phyloP scores from a whole-genome alignment of 35 echinoderm and acorn worm genomes.

The Lytechinus variegatus region DNA sequence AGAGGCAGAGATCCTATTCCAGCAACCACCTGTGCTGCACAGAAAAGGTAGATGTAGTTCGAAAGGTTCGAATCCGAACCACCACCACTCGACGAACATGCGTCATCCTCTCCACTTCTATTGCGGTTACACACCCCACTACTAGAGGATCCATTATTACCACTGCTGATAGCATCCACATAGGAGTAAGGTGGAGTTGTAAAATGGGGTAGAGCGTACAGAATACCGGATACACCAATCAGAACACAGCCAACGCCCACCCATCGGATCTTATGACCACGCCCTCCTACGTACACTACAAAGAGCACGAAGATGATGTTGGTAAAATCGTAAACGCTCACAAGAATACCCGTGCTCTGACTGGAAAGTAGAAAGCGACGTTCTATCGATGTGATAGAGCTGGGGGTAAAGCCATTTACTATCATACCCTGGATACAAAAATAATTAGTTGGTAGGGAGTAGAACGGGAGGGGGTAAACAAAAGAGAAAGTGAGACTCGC shows the following conservation, averaged over 20 bases:
- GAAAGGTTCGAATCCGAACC: constrained; percentile 18
- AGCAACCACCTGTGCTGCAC: constrained; percentile 70
- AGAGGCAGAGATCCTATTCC: constrained; percentile 74
- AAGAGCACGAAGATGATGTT: constrained; percentile 67
- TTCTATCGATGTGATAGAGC: constrained; percentile 72
- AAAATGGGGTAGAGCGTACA: constrained; percentile 84
- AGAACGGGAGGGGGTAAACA: not conserved
- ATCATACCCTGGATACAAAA: constrained; percentile 66
- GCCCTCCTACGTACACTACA: constrained; percentile 78
- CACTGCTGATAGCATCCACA: not conserved
- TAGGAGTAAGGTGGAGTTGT: constrained; percentile 59
- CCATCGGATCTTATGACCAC: constrained; percentile 82
- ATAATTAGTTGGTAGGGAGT: too few relatives aligned
- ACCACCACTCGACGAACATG: not conserved
- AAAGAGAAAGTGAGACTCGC: not conserved
- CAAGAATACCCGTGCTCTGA: constrained; percentile 71
- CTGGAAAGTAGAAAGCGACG: constrained; percentile 77
- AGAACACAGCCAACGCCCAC: constrained; percentile 65
- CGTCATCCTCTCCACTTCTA: constrained; percentile 23
- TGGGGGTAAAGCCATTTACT: constrained; percentile 76
- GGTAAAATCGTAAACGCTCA: constrained; percentile 73
- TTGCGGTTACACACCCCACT: constrained; percentile 17
- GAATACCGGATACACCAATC: constrained; percentile 52
- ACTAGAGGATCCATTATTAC: not conserved
- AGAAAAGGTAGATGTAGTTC: constrained; percentile 83